phyloP scores from a whole-genome alignment of 2,113 vertebrate species.

The Lepisosteus osseus region DNA sequence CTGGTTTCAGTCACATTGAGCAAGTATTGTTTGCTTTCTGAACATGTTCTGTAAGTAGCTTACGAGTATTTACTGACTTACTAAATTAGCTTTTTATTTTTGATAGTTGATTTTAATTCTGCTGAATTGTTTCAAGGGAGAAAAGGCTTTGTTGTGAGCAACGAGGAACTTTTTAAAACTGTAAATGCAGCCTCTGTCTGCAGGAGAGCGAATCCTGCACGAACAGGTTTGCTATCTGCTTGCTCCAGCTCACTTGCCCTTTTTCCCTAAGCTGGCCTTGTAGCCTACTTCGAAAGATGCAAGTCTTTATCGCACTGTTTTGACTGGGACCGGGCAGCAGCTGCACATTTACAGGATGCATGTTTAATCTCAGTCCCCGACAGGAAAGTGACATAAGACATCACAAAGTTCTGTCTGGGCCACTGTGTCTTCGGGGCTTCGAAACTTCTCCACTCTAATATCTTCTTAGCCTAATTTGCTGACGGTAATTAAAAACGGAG shows the following conservation, averaged over 20 bases:
- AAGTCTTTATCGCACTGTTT: conserved; percentile 24
- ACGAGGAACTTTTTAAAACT: no score
- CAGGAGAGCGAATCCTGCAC: not conserved
- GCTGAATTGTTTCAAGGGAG: no score
- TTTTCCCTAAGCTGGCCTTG: conserved; percentile 46
- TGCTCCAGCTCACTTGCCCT: conserved; percentile 40
- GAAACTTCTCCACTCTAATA: conserved; percentile 53
- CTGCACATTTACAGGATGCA: conserved; percentile 16
- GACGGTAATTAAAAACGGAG: conserved; percentile 52
- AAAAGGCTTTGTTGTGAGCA: no score
- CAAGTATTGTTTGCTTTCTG: not conserved
- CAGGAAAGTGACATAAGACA: conserved; percentile 46
- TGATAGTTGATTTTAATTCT: no score
- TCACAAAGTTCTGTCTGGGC: conserved; percentile 29
- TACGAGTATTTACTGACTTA: no score
- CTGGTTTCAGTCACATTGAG: not conserved
- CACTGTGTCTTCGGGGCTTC: conserved; percentile 6
- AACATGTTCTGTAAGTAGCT: not conserved
- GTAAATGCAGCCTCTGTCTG: no score
- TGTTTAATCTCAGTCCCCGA: conserved; percentile 38
- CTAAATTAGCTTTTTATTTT: no score
- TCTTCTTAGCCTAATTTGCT: conserved; percentile 70
- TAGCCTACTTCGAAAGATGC: conserved; percentile 28
- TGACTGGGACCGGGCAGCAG: conserved; percentile 28
- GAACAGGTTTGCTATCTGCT: not conserved